phyloP scores from a whole-genome alignment of 2,113 vertebrate genomes.

The Junco hyemalis region DNA sequence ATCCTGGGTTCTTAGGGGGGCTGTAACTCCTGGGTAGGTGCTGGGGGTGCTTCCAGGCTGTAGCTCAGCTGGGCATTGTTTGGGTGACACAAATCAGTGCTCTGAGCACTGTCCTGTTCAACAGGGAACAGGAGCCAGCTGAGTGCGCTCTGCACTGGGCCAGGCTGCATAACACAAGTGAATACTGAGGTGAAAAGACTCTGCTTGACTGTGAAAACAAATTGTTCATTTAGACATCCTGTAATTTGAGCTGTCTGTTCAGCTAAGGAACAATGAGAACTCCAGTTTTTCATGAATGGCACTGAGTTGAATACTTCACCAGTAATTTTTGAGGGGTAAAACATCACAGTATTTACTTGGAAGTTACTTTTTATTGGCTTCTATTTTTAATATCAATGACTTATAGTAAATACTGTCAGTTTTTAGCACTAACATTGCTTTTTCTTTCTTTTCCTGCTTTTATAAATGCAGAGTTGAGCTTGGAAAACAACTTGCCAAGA shows the following conservation, averaged over 20 bases:
- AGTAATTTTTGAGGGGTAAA: background rate
- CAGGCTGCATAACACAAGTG: background rate
- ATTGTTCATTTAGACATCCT: background rate
- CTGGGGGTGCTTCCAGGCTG: background rate
- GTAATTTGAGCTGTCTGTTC: background rate
- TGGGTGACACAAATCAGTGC: background rate
- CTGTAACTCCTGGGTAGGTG: background rate
- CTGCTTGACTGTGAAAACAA: background rate
- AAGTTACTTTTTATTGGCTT: background rate
- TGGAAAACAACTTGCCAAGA: slow-evolving; percentile 95
- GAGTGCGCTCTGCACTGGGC: background rate
- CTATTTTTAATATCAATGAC: background rate
- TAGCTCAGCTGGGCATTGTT: background rate
- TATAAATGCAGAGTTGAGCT: slow-evolving; percentile 86
- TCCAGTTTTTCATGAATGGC: background rate
- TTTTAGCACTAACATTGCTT: background rate
- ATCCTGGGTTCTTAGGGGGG: background rate
- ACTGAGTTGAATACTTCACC: background rate
- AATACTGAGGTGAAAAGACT: background rate
- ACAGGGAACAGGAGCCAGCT: background rate
- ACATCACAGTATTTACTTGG: background rate
- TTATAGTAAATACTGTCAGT: background rate
- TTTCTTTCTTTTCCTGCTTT: background rate
- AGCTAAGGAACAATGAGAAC: background rate
- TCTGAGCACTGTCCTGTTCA: background rate